phyloP scores from a whole-genome alignment of 2,888 invertebrate species.

The Tachystola acroxantha region DNA sequence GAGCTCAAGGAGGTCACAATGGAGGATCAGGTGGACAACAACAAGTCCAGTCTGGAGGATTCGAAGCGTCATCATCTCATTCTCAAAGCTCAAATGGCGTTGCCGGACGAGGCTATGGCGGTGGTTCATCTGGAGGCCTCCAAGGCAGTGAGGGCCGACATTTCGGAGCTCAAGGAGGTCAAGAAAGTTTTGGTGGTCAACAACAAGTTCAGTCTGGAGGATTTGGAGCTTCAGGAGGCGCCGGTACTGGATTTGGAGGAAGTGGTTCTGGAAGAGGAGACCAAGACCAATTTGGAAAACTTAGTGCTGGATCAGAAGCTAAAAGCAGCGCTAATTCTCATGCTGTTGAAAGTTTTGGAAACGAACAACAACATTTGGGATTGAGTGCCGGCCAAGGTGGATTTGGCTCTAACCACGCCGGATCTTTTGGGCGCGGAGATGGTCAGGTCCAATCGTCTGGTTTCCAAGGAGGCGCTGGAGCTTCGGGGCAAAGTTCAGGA shows the following conservation, averaged over 20 bases:
- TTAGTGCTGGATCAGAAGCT: conserved; percentile 1
- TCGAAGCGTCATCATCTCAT: neutral
- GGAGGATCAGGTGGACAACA: conserved; percentile 6
- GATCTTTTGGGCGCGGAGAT: neutral
- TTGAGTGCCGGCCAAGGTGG: neutral
- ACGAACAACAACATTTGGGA: neutral
- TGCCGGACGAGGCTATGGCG: neutral
- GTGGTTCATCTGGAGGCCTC: no score
- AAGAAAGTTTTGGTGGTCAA: conserved; percentile 7
- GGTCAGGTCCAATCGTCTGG: neutral
- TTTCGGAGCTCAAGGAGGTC: conserved; percentile 7
- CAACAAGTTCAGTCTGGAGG: conserved; percentile 6
- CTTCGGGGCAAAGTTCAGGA: neutral
- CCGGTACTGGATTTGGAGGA: neutral
- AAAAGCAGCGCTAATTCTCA: neutral
- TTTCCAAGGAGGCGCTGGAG: neutral
- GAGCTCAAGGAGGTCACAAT: no score
- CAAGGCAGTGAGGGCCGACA: neutral
- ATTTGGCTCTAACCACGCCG: neutral
- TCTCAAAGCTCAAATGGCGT: neutral
- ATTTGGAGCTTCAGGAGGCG: conserved; percentile 1
- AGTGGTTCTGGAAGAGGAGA: neutral
- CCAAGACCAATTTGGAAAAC: neutral
- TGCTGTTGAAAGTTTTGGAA: neutral
- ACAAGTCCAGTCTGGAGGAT: conserved; percentile 6